Base-by-base conservation (phyloP, 1,140 invertebrate genomes). In the Episyrphus balteatus region DNA sequence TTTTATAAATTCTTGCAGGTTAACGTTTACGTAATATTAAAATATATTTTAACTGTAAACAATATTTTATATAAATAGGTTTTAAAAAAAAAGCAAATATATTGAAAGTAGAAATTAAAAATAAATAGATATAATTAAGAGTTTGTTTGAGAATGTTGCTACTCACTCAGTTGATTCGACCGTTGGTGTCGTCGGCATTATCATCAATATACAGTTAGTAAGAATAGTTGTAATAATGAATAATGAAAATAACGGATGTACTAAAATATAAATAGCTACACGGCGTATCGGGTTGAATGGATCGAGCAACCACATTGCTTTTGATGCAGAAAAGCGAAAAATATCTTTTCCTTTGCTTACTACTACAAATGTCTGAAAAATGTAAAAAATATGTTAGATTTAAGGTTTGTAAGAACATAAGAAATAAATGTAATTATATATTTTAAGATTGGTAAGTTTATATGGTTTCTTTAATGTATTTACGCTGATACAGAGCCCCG, bases 191-290 rank as follows among this genome's bases (percentile, higher is more conserved):
- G 84, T 82, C 71, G 88, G 86, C 84, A 96, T 90, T 75, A 95
- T 93, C 89, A 98, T 95, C 76, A 98, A 84, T 71, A 97, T 84
- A 79, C 93, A 97, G 78, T 98, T 98, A 72, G 86, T 81, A 70
- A 98, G 81, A 75, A 98, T 98, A 65, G 93, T 97, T 58, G 88
- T 86, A 71, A 98, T 97, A 73, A 98, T 95, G 78, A 95, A 89
- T 68, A 95, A 80, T 69, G 93, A 95, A 79, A 98, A 98, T 62
- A 94, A 75, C 71, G 90, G 91, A 83, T 98, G 93, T 67, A 95
- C 92, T 72, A 98, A 79, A 75, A 97, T 90, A 75, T 91, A 95
- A 76, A 98, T 93, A 65, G 93, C 92, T 68, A 92, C 87, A 71
- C 92, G 82, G 74, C 94, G 84, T 73, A 98, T 86, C 55, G 92